Conservation (phyloP, 1,140 invertebrate species). For the Cyphomyrmex costatus region DNA sequence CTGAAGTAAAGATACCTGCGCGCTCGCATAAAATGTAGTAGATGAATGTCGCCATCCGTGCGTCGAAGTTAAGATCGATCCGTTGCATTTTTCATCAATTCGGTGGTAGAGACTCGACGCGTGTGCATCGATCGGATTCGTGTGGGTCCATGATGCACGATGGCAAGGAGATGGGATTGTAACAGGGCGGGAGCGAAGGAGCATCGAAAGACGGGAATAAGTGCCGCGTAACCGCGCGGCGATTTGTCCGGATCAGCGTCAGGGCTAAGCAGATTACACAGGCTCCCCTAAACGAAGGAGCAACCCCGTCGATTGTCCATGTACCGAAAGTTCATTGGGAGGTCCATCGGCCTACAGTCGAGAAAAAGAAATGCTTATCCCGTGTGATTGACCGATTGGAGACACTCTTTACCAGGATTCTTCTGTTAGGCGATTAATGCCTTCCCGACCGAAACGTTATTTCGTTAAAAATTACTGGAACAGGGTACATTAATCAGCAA, state of each 20-base stretch:
- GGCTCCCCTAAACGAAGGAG: conserved; percentile 77
- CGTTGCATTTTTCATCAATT: conserved; percentile 45
- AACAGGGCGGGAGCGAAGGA: conserved; percentile 51
- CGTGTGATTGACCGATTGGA: conserved; percentile 60
- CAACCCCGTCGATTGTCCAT: conserved; percentile 73
- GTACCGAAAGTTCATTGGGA: conserved; percentile 70
- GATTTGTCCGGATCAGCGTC: conserved; percentile 86
- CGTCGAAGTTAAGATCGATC: conserved; percentile 20
- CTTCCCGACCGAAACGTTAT: conserved; percentile 5
- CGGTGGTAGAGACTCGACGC: conserved; percentile 21
- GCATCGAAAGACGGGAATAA: conserved; percentile 78
- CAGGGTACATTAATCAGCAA: not conserved
- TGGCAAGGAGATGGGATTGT: conserved; percentile 25
- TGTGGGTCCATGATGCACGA: conserved; percentile 29
- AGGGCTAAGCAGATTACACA: conserved; percentile 85
- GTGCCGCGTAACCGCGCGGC: conserved; percentile 84
- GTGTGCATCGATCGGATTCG: conserved; percentile 62
- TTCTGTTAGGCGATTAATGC: conserved; percentile 58
- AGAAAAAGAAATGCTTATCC: conserved; percentile 56
- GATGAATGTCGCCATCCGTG: not conserved
- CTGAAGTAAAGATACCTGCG: not conserved
- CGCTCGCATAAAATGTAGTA: not conserved
- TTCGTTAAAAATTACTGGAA: conserved; percentile 24
- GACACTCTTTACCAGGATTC: conserved; percentile 41
- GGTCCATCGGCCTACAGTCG: conserved; percentile 65